phyloP scores from a whole-genome alignment of 1,140 invertebrate genomes.

The Drosophila bocqueti region DNA sequence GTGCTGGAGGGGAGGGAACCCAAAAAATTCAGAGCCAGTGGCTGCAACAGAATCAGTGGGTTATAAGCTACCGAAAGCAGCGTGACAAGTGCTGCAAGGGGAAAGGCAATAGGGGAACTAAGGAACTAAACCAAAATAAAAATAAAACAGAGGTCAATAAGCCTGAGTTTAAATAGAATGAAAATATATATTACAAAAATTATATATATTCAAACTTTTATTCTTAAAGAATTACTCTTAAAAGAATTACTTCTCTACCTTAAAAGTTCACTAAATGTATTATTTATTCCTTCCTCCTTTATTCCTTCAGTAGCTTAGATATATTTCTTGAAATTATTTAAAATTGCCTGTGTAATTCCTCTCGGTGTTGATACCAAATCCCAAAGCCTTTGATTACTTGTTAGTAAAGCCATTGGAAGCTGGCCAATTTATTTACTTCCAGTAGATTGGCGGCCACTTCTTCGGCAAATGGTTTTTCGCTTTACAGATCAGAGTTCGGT shows the following conservation, averaged over 20 bases:
- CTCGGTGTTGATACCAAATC: background rate
- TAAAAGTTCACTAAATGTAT: no score
- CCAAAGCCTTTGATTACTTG: conserved; percentile 29
- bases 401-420: conserved; percentile 17
- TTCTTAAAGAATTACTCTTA: background rate
- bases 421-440: conserved; percentile 34
- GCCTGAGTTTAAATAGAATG: background rate
- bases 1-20: conserved; percentile 9
- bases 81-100: conserved; percentile 28
- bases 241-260: background rate
- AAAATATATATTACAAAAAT: background rate
- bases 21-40: conserved; percentile 3
- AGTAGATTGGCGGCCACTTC: background rate
- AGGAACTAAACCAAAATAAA: background rate
- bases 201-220: no score
- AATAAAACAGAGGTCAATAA: background rate
- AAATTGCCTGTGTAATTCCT: background rate
- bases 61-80: conserved; percentile 50
- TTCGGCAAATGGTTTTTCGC: conserved; percentile 4
- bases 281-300: no score
- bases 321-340: no score
- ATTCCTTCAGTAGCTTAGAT: no score
- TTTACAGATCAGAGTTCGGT: conserved; percentile 44
- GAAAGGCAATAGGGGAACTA: conserved; percentile 8
- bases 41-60: conserved; percentile 29